Percentiles rank a stretch among this genome's conserved stretches.
Evolutionary conservation across 2,888 invertebrate species (phyloP).

Genomic region (Tachystola acroxantha): DNA sequence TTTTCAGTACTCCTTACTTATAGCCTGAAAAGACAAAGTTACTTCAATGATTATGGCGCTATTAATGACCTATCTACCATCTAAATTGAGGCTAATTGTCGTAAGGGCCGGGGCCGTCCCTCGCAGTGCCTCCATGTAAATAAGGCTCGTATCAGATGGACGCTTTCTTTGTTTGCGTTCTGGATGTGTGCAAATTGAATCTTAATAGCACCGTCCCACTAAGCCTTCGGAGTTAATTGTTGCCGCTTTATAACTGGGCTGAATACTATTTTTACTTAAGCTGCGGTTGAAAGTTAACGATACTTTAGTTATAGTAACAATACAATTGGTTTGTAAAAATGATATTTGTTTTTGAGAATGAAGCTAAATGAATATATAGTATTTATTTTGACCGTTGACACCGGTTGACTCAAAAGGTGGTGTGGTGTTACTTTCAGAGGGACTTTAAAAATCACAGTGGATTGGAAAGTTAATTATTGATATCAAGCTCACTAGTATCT

Average conservation of each 20-base stretch:
- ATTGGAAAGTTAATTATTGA: no score
- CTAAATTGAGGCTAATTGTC: constrained; percentile 31
- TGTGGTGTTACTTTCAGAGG: no score
- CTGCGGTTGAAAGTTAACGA: no score
- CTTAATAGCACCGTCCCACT: constrained; percentile 50
- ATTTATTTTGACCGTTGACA: no score
- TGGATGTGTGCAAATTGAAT: constrained; percentile 60
- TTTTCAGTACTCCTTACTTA: no score
- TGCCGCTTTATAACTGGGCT: neutral
- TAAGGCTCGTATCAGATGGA: constrained; percentile 35
- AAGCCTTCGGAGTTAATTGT: constrained; percentile 20
- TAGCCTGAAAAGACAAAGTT: neutral
- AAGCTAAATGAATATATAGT: no score
- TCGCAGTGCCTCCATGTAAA: constrained; percentile 26
- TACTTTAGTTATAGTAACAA: no score
- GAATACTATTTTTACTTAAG: no score
- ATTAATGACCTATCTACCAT: constrained; percentile 21
- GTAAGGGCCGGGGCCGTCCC: constrained; percentile 13
- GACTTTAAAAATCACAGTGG: no score
- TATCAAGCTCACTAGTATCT: no score
- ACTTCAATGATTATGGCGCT: constrained; percentile 12
- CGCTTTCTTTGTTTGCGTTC: constrained; percentile 49
- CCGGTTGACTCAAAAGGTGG: no score
- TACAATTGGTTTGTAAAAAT: no score
- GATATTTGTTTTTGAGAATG: constrained; percentile 5